These are phyloP conservation scores for Ceuthmochares aereus DNA, from an alignment of 2,113 vertebrate species.

Conservation along the genomic window DNA sequence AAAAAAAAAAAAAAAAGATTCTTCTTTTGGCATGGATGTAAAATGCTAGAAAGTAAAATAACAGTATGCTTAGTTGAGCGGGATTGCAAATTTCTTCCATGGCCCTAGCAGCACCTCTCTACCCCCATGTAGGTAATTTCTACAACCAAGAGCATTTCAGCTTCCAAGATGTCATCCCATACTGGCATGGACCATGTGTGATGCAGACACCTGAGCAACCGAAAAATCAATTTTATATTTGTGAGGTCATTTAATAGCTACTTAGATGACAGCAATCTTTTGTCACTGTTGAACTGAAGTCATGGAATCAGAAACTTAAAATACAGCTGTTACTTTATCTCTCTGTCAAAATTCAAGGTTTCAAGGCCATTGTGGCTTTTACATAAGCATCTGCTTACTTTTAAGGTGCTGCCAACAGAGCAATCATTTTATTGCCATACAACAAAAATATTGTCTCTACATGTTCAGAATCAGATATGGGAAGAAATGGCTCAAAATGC, in stretches of 20 bases:
- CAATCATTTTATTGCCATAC: neutral
- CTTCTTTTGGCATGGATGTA: neutral
- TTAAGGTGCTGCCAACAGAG: neutral
- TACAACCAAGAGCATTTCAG: neutral
- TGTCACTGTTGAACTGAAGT: neutral
- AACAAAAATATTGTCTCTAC: neutral
- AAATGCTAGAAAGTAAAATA: neutral
- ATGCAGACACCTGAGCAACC: neutral
- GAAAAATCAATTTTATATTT: neutral
- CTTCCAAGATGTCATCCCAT: neutral
- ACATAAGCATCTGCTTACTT: neutral
- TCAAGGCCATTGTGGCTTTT: neutral
- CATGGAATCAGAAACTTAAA: slow-evolving; percentile 7
- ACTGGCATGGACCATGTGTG: neutral
- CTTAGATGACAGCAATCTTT: neutral
- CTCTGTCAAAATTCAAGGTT: neutral
- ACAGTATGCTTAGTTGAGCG: neutral
- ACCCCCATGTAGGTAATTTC: neutral
- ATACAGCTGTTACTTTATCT: neutral
- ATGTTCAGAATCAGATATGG: neutral
- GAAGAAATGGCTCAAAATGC: neutral
- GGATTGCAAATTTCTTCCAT: neutral
- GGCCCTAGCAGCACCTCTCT: neutral
- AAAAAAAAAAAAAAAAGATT: neutral
- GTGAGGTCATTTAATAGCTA: neutral